Conservation (phyloP, 1,140 invertebrate genomes). For the Drosophila athabasca region DNA sequence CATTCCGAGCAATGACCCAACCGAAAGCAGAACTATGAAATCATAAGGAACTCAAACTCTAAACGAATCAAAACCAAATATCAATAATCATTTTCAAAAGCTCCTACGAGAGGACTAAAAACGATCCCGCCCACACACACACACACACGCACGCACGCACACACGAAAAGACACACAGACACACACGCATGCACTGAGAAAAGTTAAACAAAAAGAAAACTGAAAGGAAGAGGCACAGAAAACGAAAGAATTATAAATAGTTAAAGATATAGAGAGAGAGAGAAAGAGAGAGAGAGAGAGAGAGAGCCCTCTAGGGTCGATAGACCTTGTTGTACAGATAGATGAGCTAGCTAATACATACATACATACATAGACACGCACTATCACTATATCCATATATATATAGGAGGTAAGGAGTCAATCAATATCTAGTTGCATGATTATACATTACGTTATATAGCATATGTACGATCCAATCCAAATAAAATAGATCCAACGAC, state of each 20-base stretch:
- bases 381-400: slow-evolving; percentile 60
- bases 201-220: neutral
- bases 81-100: slow-evolving; percentile 56
- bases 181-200: slow-evolving; percentile 23
- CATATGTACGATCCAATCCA: slow-evolving; percentile 56
- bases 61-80: slow-evolving; percentile 26
- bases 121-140: slow-evolving; percentile 7
- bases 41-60: slow-evolving; percentile 28
- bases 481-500: slow-evolving; percentile 45
- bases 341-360: slow-evolving; percentile 25
- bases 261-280: neutral
- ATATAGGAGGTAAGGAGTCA: slow-evolving; percentile 24
- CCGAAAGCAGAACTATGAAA: slow-evolving; percentile 45
- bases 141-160: slow-evolving; percentile 20
- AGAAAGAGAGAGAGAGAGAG: too few relatives aligned
- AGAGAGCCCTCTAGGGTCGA: too few relatives aligned
- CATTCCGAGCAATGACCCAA: slow-evolving; percentile 81
- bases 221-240: slow-evolving; percentile 1
- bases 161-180: slow-evolving; percentile 12
- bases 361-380: slow-evolving; percentile 50
- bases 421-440: slow-evolving; percentile 56
- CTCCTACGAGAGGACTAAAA: slow-evolving; percentile 37
- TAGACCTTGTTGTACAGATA: neutral
- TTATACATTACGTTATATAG: slow-evolving; percentile 33
- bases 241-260: neutral